phyloP scores from a whole-genome alignment of 1,140 invertebrate species.

The Alviniconcha marisindica region DNA sequence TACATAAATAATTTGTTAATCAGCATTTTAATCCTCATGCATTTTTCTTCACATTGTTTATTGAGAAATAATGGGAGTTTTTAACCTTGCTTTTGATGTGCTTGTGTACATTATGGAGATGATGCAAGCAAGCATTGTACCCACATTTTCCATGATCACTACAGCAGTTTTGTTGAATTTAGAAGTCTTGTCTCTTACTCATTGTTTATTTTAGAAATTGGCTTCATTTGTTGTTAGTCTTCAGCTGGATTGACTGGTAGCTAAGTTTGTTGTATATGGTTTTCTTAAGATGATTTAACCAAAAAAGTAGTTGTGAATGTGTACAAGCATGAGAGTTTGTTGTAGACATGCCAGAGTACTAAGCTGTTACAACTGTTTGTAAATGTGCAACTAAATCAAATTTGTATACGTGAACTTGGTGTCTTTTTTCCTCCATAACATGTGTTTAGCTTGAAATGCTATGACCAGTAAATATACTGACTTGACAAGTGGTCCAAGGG shows the following conservation, averaged over 20 bases:
- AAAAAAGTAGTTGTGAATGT: background rate
- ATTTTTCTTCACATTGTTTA: background rate
- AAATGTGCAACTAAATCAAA: background rate
- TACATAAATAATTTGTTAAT: background rate
- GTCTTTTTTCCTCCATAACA: background rate
- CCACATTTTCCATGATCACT: too few species aligned
- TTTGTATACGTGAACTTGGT: background rate
- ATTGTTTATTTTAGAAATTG: too few species aligned
- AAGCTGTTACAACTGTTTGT: background rate
- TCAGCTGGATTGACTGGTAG: too few species aligned
- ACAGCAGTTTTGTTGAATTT: too few species aligned
- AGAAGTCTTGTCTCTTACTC: too few species aligned
- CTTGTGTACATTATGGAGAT: too few species aligned
- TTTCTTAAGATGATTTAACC: too few species aligned
- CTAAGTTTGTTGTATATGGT: too few species aligned
- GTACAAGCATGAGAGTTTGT: background rate
- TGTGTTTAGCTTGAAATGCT: slow-evolving; percentile 3
- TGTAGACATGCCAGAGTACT: background rate
- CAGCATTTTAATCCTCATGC: background rate
- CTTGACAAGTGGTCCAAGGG: background rate
- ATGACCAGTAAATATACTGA: background rate
- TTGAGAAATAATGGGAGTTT: too few species aligned
- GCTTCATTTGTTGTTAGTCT: too few species aligned
- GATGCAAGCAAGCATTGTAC: too few species aligned
- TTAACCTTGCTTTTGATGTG: too few species aligned